Percentiles rank a stretch among this genome's conserved stretches.
These are phyloP conservation scores for Muscicapa comitata DNA, from an alignment of 2,797 vertebrate genomes.

Conservation along the genomic window DNA sequence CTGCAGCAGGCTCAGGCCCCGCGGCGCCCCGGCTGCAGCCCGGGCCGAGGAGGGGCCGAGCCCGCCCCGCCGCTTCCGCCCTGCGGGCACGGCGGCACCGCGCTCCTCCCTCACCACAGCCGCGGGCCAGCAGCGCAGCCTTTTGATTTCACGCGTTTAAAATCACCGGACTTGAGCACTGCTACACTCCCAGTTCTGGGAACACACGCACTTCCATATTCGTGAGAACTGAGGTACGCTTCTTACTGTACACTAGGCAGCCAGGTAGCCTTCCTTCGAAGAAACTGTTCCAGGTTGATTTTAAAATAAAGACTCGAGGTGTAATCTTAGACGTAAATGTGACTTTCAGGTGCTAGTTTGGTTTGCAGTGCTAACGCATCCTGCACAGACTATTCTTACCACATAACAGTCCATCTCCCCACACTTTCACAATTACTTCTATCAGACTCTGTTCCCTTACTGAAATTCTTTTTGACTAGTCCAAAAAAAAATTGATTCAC, in stretches of 20 bases:
- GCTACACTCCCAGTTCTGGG: rapidly evolving
- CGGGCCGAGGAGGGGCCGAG: neutral
- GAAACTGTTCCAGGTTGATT: no score
- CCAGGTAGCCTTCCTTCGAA: neutral
- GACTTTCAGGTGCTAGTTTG: no score
- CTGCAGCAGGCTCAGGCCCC: no score
- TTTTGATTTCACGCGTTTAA: rapidly evolving
- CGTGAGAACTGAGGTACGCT: rapidly evolving
- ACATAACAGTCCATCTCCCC: no score
- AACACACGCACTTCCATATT: rapidly evolving
- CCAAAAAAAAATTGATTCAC: neutral
- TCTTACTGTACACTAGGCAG: rapidly evolving
- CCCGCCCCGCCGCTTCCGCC: neutral
- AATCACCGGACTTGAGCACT: rapidly evolving
- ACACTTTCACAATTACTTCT: neutral
- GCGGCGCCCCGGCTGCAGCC: no score
- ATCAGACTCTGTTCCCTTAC: neutral
- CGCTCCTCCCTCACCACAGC: neutral
- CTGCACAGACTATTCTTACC: neutral
- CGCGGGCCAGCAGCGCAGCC: neutral
- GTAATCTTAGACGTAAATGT: neutral
- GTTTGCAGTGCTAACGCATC: rapidly evolving
- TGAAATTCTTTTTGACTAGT: neutral
- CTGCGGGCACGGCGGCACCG: neutral
- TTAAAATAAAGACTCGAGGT: neutral